Evolutionary conservation across 2,888 invertebrate genomes (phyloP).

Genomic region (Lacanobia oleracea): DNA sequence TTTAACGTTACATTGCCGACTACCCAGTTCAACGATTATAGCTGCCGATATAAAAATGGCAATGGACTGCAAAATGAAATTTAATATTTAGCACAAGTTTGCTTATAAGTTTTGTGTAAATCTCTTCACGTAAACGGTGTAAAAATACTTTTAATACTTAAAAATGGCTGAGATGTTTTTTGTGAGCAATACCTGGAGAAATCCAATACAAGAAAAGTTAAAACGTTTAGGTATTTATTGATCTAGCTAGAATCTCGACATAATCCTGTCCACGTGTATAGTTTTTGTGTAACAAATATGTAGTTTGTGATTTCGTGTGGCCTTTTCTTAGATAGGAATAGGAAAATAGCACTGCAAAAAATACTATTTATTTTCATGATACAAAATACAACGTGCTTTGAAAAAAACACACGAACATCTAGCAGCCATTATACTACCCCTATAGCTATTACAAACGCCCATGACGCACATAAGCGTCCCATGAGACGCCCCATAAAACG

Average conservation of each 20-base stretch:
- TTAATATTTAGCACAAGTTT: conserved; percentile 35
- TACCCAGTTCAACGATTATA: conserved; percentile 39
- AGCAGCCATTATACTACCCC: conserved; percentile 1
- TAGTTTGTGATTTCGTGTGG: neutral
- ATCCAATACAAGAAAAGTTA: neutral
- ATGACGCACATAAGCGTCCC: conserved; percentile 23
- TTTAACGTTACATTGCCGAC: conserved; percentile 33
- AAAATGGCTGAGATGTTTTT: neutral
- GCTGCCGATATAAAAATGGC: conserved; percentile 30
- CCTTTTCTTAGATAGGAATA: neutral
- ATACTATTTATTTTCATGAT: too few relatives aligned
- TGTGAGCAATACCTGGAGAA: neutral
- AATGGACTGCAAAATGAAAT: conserved; percentile 44
- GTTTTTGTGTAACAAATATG: neutral
- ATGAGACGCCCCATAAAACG: conserved; percentile 38
- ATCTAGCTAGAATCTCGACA: neutral
- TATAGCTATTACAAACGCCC: conserved; percentile 13
- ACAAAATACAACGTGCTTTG: neutral
- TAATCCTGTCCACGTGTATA: neutral
- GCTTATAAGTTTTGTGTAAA: conserved; percentile 17
- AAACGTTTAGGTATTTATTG: neutral
- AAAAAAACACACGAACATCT: neutral
- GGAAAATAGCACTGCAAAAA: neutral
- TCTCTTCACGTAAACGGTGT: neutral
- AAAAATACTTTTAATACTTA: neutral